Evolutionary conservation across 1,140 invertebrate species (phyloP).

Genomic region (Trachymyrmex septentrionalis): DNA sequence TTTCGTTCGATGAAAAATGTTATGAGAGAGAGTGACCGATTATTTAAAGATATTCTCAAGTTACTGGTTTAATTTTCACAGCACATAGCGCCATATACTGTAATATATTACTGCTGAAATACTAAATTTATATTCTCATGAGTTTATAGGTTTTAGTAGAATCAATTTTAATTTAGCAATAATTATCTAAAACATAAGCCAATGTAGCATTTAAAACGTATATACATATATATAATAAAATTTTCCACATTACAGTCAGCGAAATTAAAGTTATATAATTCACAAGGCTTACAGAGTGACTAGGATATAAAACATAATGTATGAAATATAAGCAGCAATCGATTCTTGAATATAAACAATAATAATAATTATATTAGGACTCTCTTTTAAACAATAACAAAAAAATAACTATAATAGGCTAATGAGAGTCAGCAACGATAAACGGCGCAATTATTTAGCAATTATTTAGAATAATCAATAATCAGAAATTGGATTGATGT

Average conservation of each 20-base stretch:
- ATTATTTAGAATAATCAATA: too few relatives aligned
- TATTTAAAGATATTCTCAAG: slow-evolving; percentile 1
- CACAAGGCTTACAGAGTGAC: not conserved
- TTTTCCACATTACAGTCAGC: not conserved
- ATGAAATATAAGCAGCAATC: not conserved
- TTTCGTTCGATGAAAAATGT: not conserved
- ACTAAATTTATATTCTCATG: slow-evolving; percentile 1
- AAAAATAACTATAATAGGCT: too few relatives aligned
- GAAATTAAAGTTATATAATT: slow-evolving; percentile 17
- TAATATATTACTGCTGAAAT: not conserved
- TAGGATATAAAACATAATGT: not conserved
- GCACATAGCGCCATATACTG: not conserved
- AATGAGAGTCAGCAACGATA: too few relatives aligned
- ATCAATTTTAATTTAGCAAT: slow-evolving; percentile 16
- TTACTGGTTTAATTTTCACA: not conserved
- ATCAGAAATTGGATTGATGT: too few relatives aligned
- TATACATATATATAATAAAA: not conserved
- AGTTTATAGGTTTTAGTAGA: not conserved
- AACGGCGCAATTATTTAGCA: too few relatives aligned
- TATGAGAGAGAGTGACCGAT: not conserved
- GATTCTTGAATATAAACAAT: not conserved
- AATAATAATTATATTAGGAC: too few relatives aligned
- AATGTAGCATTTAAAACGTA: not conserved
- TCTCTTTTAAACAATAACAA: too few relatives aligned
- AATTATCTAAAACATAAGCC: not conserved